Evolutionary conservation across 2,797 vertebrate genomes (phyloP).

Genomic region (Distichodus sexfasciatus): DNA sequence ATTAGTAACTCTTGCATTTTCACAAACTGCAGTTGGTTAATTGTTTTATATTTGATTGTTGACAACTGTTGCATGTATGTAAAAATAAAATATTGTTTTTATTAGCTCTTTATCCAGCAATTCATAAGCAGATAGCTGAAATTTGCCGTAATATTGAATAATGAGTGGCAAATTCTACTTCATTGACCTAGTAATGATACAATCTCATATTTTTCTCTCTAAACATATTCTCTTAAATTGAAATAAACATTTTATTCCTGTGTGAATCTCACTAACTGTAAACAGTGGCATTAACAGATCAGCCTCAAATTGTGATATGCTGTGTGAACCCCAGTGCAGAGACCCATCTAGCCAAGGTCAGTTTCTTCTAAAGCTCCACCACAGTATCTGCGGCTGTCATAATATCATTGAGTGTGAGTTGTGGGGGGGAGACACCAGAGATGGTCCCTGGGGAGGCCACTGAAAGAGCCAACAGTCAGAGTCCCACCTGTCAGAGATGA

Average conservation of each 20-base stretch:
- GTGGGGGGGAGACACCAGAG: slow-evolving; percentile 38
- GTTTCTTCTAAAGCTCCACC: slow-evolving; percentile 27
- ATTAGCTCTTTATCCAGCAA: too few relatives aligned
- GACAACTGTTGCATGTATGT: too few relatives aligned
- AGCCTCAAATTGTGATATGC: slow-evolving; percentile 18
- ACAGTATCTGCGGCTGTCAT: slow-evolving; percentile 36
- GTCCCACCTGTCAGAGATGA: slow-evolving; percentile 54
- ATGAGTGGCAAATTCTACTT: neutral
- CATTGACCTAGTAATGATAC: slow-evolving; percentile 16
- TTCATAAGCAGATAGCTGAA: too few relatives aligned
- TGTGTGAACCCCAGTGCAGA: slow-evolving; percentile 17
- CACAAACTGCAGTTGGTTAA: too few relatives aligned
- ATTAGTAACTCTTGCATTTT: too few relatives aligned
- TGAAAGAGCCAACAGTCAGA: slow-evolving; percentile 48
- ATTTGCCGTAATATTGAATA: neutral
- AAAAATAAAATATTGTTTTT: too few relatives aligned
- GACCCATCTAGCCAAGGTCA: slow-evolving; percentile 39
- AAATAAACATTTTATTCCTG: slow-evolving; percentile 1
- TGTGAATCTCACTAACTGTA: slow-evolving; percentile 15
- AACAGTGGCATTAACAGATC: slow-evolving; percentile 33
- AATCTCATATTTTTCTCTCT: neutral
- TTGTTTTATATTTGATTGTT: too few relatives aligned
- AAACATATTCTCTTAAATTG: neutral
- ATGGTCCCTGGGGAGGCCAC: slow-evolving; percentile 44
- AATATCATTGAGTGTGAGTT: slow-evolving; percentile 26